Base-by-base conservation (phyloP, 2,113 vertebrate genomes). In the Perca schrenkii region DNA sequence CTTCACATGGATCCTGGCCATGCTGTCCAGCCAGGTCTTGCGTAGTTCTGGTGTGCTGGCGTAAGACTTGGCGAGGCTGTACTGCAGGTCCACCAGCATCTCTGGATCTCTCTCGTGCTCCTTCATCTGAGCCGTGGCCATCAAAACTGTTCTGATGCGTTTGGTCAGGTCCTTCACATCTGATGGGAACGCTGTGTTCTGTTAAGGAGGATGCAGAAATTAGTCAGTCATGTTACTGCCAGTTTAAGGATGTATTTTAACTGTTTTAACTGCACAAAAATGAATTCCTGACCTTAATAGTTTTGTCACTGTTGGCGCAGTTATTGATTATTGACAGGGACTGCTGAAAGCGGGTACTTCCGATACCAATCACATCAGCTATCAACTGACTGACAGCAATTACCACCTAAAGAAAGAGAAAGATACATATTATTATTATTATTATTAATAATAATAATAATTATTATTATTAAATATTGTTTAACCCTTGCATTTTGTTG, bases 71-170 rank as follows among this genome's bases (percentile, higher is more conserved):
- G 98, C 98, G 80, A 99, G 94, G 82, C 98, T 99, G 92, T 99
- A 99, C 93, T 99, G 98, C 65, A 99, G 96, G 90, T 99, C 98
- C 85, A 99, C 98, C 67, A 99, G 95, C 98, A 99, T 99, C 94
- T 99, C 98, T 0, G 98, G 98, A 85, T 99, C 98, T 21, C 97
- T 95, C 89, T 99, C 98, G 1, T 99, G 98, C 79, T 99, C 98
- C 93, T 99, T 99, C 98, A 99, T 99, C 93, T 99, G 98, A 54
- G 98, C 98, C 0, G 98, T 99, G 84, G 98, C 98, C 98, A 99
- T 99, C 80, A 99, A 91, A 1, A 99, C 98, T 0, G 98, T 99
- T 56, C 98, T 95, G 83, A 99, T 99, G n/a, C 98, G 95, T 76
- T 99, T 99, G 47, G 98, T 99, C 87, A 99, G 91, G 93, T 99